phyloP scores from a whole-genome alignment of 2,888 invertebrate species.

The Apotomis capreana region DNA sequence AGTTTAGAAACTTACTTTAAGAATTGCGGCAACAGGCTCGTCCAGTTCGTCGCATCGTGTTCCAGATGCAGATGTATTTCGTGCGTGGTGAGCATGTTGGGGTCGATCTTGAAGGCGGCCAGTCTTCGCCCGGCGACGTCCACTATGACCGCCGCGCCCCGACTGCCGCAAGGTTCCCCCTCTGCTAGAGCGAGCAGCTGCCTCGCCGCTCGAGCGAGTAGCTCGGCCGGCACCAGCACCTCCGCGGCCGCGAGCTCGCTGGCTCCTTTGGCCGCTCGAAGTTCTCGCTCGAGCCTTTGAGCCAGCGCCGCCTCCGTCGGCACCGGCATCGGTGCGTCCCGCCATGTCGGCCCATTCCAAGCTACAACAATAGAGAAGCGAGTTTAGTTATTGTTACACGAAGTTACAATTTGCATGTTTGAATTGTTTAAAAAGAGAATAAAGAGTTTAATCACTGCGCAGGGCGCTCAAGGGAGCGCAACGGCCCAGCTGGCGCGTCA shows the following conservation, averaged over 20 bases:
- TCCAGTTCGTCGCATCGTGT: slow-evolving; percentile 94
- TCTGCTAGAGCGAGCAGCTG: slow-evolving; percentile 93
- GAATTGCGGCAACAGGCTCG: slow-evolving; percentile 93
- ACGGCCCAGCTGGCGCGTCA: slow-evolving; percentile 73
- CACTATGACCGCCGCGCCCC: slow-evolving; percentile 93
- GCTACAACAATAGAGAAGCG: slow-evolving; percentile 68
- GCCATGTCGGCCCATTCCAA: slow-evolving; percentile 77
- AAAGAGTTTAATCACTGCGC: slow-evolving; percentile 33
- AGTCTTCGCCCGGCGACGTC: slow-evolving; percentile 91
- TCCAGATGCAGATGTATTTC: slow-evolving; percentile 94
- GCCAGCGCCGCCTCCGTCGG: slow-evolving; percentile 87
- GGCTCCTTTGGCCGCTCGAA: slow-evolving; percentile 91
- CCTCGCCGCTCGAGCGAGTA: slow-evolving; percentile 89
- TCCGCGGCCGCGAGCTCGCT: slow-evolving; percentile 91
- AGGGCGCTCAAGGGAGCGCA: slow-evolving; percentile 57
- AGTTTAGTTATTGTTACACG: slow-evolving; percentile 45
- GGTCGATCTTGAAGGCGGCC: slow-evolving; percentile 93
- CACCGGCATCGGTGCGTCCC: slow-evolving; percentile 77
- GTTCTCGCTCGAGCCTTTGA: slow-evolving; percentile 89
- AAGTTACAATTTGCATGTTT: background rate
- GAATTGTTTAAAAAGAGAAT: background rate
- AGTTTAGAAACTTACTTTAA: slow-evolving; percentile 88
- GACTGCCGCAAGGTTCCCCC: slow-evolving; percentile 94
- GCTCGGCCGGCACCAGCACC: slow-evolving; percentile 92
- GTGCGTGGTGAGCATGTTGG: slow-evolving; percentile 94